Conservation (phyloP, 2,888 invertebrate genomes). For the Dasypogon diadema region DNA sequence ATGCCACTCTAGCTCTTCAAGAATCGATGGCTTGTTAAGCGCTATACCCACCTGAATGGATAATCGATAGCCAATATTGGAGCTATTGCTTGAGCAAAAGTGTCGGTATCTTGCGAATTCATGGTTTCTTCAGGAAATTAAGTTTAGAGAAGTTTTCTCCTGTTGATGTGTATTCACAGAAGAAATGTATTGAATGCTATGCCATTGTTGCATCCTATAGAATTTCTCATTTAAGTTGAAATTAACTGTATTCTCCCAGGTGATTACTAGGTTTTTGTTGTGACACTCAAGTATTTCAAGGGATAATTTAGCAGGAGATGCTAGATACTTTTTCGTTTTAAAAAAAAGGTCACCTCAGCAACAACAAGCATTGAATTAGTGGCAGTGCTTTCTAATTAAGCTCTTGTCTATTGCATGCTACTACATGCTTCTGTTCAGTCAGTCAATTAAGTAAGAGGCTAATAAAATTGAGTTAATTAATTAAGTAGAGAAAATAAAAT, state of each 20-base stretch:
- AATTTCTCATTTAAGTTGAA: slow-evolving; percentile 34
- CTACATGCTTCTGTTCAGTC: too few relatives aligned
- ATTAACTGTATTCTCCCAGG: slow-evolving; percentile 27
- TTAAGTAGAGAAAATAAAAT: too few relatives aligned
- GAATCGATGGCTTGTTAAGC: slow-evolving; percentile 33
- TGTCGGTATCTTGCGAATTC: background rate
- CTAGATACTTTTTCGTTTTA: too few relatives aligned
- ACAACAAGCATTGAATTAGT: too few relatives aligned
- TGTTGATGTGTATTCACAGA: slow-evolving; percentile 10
- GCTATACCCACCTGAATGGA: slow-evolving; percentile 27
- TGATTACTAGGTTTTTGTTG: slow-evolving; percentile 16
- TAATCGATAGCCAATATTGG: slow-evolving; percentile 28
- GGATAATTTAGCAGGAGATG: too few relatives aligned
- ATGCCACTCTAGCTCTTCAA: slow-evolving; percentile 16
- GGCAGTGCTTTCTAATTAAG: too few relatives aligned
- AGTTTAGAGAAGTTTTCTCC: slow-evolving; percentile 8
- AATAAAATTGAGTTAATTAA: too few relatives aligned
- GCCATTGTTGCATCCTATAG: background rate
- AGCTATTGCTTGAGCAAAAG: background rate
- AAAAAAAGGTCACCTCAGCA: too few relatives aligned
- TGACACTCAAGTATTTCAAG: background rate
- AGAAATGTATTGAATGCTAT: background rate
- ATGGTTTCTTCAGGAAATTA: slow-evolving; percentile 30
- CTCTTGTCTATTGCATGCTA: too few relatives aligned
- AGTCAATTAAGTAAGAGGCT: too few relatives aligned